phyloP scores from a whole-genome alignment of 2,113 vertebrate genomes.

The Muntiacus muntjak region DNA sequence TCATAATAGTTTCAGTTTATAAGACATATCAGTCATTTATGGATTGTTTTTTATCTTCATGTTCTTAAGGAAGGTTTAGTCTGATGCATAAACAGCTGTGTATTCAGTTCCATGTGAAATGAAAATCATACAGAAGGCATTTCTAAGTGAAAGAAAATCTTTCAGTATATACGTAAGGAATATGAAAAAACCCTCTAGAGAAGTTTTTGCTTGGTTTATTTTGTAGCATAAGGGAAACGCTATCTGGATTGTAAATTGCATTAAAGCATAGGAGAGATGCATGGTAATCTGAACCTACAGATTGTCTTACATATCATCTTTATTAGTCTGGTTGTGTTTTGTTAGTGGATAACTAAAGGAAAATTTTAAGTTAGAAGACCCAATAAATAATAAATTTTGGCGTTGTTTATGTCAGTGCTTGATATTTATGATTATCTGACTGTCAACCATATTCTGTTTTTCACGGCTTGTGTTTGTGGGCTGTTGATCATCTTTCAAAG shows the following conservation, averaged over 20 bases:
- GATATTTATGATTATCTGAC: conserved; percentile 18
- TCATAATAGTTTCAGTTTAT: background rate
- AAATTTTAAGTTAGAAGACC: background rate
- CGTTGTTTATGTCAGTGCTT: background rate
- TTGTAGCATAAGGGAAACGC: background rate
- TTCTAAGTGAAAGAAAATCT: background rate
- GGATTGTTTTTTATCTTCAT: background rate
- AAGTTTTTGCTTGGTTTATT: background rate
- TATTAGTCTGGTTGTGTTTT: conserved; percentile 2
- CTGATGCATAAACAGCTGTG: background rate
- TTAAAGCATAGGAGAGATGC: background rate
- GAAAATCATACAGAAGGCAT: background rate
- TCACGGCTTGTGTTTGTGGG: background rate
- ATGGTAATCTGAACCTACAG: background rate
- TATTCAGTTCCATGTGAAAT: background rate
- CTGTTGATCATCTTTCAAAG: background rate
- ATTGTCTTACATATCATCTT: background rate
- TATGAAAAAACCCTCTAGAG: background rate
- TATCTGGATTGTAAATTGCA: background rate
- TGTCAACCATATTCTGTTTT: background rate
- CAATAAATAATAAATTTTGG: background rate
- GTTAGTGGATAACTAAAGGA: background rate
- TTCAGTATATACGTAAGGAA: background rate
- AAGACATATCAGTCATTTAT: background rate
- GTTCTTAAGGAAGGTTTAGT: background rate